Evolutionary conservation across 2,113 vertebrate species (phyloP).

Genomic region (Heloderma charlesbogerti): DNA sequence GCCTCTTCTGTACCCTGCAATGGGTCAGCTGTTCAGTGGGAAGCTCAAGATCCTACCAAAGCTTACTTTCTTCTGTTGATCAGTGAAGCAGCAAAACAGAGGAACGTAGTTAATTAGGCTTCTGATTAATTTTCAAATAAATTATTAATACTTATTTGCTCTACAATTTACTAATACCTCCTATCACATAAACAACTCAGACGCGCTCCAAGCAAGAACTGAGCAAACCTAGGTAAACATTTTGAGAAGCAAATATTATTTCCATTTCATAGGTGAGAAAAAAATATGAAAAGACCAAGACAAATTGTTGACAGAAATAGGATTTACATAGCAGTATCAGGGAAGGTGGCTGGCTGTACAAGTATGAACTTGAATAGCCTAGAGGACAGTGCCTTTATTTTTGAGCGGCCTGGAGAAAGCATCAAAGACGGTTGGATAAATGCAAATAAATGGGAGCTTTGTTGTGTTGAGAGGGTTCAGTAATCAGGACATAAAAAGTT

Average conservation of each 20-base stretch:
- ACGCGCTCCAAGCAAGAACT: background rate
- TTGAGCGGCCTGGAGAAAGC: background rate
- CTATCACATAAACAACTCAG: background rate
- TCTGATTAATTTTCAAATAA: conserved; percentile 6
- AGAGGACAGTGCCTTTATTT: background rate
- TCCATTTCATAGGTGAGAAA: background rate
- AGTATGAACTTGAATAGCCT: background rate
- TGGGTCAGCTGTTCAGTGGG: conserved; percentile 4
- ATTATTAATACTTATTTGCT: background rate
- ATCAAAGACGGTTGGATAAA: background rate
- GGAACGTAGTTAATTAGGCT: background rate
- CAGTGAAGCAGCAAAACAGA: background rate
- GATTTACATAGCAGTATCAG: background rate
- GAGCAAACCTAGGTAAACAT: background rate
- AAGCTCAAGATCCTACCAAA: conserved; percentile 13
- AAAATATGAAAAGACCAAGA: conserved; percentile 22
- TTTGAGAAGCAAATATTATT: conserved; percentile 38
- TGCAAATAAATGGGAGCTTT: background rate
- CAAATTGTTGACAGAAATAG: fast-evolving
- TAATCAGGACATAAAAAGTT: background rate
- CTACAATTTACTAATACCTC: background rate
- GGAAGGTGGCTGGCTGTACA: background rate
- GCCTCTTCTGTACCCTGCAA: background rate
- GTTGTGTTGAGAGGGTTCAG: background rate
- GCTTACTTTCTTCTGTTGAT: background rate